phyloP scores from a whole-genome alignment of 2,113 vertebrate genomes.

The Puntigrus tetrazona region DNA sequence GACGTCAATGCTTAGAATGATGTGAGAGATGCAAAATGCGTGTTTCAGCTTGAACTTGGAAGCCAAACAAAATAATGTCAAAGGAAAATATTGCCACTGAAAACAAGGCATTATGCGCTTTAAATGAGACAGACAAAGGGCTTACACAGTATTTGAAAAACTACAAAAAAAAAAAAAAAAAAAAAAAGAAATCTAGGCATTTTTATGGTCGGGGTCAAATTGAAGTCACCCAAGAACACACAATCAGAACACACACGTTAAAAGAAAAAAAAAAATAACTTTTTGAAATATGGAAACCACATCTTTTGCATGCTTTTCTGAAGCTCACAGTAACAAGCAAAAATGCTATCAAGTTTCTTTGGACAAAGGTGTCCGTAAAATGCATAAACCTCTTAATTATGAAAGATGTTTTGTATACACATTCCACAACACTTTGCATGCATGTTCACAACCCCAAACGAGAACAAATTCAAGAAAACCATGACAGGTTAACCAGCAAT shows the following conservation, averaged over 20 bases:
- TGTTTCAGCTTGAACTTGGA: not conserved
- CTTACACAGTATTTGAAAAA: not conserved
- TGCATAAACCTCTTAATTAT: not conserved
- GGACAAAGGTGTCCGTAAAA: not conserved
- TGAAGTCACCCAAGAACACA: not conserved
- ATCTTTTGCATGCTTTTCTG: not conserved
- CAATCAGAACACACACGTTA: not conserved
- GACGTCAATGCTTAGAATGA: slow-evolving; percentile 53
- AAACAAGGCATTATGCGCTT: not conserved
- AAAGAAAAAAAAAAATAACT: not conserved
- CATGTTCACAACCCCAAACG: not conserved
- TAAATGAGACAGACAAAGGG: not conserved
- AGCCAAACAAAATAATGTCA: not conserved
- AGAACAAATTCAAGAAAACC: not conserved
- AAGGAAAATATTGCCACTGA: not conserved
- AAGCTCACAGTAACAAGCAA: not conserved
- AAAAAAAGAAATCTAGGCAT: not conserved
- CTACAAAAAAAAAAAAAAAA: not conserved
- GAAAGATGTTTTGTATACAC: not conserved
- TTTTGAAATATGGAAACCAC: not conserved
- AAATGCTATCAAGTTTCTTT: not conserved
- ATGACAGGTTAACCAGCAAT: not conserved
- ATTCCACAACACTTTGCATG: not conserved
- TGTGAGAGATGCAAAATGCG: not conserved
- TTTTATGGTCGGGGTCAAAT: not conserved